Evolutionary conservation across 2,113 vertebrate species (phyloP).

Genomic region (Callocephalon fimbriatum): DNA sequence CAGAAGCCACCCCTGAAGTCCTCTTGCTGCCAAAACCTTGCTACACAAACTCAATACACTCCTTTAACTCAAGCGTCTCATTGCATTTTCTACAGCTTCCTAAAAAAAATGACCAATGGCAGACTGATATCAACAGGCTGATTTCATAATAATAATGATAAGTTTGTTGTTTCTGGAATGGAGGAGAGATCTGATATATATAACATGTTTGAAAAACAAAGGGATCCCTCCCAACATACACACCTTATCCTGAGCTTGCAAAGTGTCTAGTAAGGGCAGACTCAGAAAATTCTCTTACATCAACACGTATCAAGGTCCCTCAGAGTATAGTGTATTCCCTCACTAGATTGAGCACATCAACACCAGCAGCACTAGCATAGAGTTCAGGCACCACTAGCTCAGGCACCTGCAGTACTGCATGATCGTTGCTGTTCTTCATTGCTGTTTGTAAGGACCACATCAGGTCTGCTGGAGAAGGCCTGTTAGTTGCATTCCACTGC

Average conservation of each 20-base stretch:
- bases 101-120: neutral
- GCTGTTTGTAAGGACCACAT: conserved; percentile 74
- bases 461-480: conserved; percentile 79
- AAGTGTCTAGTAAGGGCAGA: neutral
- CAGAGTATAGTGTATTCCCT: conserved; percentile 69
- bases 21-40: neutral
- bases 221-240: neutral
- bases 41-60: neutral
- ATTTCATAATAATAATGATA: neutral
- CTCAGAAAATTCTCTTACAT: neutral
- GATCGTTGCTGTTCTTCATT: conserved; percentile 81
- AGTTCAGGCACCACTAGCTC: conserved; percentile 77
- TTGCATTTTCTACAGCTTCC: neutral
- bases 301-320: neutral
- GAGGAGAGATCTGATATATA: neutral
- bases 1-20: neutral
- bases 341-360: conserved; percentile 41
- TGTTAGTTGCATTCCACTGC: conserved; percentile 83
- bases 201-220: neutral
- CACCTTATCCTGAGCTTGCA: neutral
- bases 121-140: neutral
- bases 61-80: neutral
- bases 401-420: conserved; percentile 81
- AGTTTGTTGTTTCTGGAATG: neutral
- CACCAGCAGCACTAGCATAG: conserved; percentile 73